Evolutionary conservation across 2,888 invertebrate genomes (phyloP), one percentile per base, ranked within the genome.

Genomic region (Leptinotarsa rubiginosa): DNA sequence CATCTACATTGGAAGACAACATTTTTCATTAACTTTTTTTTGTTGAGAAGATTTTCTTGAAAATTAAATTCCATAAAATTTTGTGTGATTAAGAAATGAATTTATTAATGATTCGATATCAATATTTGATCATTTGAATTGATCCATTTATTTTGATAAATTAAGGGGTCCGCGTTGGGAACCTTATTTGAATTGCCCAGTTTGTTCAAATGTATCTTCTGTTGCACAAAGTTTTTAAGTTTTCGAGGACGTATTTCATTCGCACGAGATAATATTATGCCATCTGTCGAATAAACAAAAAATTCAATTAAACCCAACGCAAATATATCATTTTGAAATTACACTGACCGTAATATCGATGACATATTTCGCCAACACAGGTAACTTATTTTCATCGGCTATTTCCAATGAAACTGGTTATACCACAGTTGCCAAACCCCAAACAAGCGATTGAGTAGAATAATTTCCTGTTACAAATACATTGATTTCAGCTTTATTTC

Each of bases 401-500:
- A 41, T 41, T 41, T 41, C 41, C 41, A 18, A 18, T 18, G 3
- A 52, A 52, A 52, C 52, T 52, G 52, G 52, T 52, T 52, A 52
- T 52, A 18, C 52, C 18, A 52, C 52, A 7, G 52, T 52, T 52
- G 52, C 52, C 52, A 52, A n/a, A 52, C 52, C 52, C 52, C 52
- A 18, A 18, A 52, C 52, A 52, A 52, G 16, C 10, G 18, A 52
- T n/a, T 18, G 18, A 52, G 18, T 52, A 52, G 18, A 52, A 18
- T 18, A 18, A 18, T 52, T 52, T 52, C 52, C 52, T 52, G 52
- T 52, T 52, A 52, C 52, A 18, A 52, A 52, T 52, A 52, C 52
- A 52, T 52, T 12, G 12, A 18, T 18, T 18, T 5, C 18, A 18
- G 7, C 18, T n/a, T 18, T 18, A 52, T 10, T 52, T 52, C 52